Base-by-base conservation (phyloP, 2,113 vertebrate species). In the Lipophrys pholis region DNA sequence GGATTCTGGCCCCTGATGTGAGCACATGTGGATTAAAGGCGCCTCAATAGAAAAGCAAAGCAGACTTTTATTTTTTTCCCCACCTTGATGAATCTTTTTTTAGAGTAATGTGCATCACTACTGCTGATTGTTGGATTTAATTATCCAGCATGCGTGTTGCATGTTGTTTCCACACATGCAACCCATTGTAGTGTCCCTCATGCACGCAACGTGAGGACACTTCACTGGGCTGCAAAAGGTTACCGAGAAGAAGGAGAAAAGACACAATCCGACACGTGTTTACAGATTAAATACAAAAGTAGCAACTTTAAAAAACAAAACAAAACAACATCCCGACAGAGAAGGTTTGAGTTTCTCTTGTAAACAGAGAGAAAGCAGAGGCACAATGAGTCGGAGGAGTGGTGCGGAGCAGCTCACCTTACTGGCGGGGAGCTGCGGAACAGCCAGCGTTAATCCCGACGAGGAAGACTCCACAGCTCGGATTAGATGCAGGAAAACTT, bases 321-420 rank as follows among this genome's bases (percentile, higher is more conserved):
- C 21, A 30, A 30, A 30, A 30, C 21, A 30, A 30, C n/a, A n/a
- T n/a, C n/a, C n/a, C n/a, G n/a, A 30, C 21, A 30, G 4, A 30
- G 2, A 30, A 2, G 21, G n/a, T n/a, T 30, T 30, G 21, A 30
- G 21, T 30, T 30, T 4, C 21, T 30, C 68, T 48, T 3, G 75
- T 65, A 59, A 71, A 73, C 49, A 55, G 7, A 16, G n/a, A 49
- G 15, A 21, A 7, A 73, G 65, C 63, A n/a, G 5, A 55, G 42
- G 21, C 21, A 4, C 21, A 30, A 30, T 30, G 21, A 4, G 21
- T 30, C 21, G 21, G 21, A 30, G 21, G 21, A 30, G 21, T 30
- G 21, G 21, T 2, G 21, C 21, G 2, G 21, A 30, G 21, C 21
- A 30, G 21, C 88, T 90, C 83, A 92, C 90, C 89, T 93, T 80